phyloP scores from a whole-genome alignment of 1,140 invertebrate genomes.

The Antheraea pernyi region DNA sequence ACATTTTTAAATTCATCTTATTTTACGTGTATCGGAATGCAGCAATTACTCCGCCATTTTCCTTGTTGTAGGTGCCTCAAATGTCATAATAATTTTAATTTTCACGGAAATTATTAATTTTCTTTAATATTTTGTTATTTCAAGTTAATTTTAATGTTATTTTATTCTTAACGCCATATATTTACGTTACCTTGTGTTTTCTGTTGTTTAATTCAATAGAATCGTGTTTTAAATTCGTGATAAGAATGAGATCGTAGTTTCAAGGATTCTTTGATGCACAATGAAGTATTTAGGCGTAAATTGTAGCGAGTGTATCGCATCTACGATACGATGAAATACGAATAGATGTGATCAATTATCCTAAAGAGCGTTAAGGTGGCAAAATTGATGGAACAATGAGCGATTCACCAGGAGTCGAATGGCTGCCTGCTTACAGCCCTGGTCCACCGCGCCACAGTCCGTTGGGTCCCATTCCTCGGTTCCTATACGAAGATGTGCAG shows the following conservation, averaged over 20 bases:
- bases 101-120: slow-evolving; percentile 56
- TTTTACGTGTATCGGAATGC: slow-evolving; percentile 20
- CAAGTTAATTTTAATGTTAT: slow-evolving; percentile 41
- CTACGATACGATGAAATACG: slow-evolving; percentile 32
- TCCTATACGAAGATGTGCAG: slow-evolving; percentile 71
- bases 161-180: slow-evolving; percentile 23
- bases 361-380: slow-evolving; percentile 1
- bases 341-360: slow-evolving; percentile 15
- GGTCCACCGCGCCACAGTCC: slow-evolving; percentile 71
- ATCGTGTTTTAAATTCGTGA: slow-evolving; percentile 23
- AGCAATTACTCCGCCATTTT: slow-evolving; percentile 65
- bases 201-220: slow-evolving; percentile 16
- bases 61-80: slow-evolving; percentile 77
- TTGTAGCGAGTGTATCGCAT: slow-evolving; percentile 65
- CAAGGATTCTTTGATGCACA: slow-evolving; percentile 71
- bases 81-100: slow-evolving; percentile 78
- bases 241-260: slow-evolving; percentile 48
- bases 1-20: no score
- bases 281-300: slow-evolving; percentile 70
- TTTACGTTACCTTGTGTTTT: slow-evolving; percentile 42
- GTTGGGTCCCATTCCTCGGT: slow-evolving; percentile 68
- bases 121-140: slow-evolving; percentile 62
- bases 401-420: slow-evolving; percentile 73
- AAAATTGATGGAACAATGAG: slow-evolving; percentile 68
- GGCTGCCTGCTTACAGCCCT: slow-evolving; percentile 73